These are phyloP conservation scores for Pachyrhynchus sulphureomaculatus DNA, from an alignment of 1,140 invertebrate species.

Conservation along the genomic window DNA sequence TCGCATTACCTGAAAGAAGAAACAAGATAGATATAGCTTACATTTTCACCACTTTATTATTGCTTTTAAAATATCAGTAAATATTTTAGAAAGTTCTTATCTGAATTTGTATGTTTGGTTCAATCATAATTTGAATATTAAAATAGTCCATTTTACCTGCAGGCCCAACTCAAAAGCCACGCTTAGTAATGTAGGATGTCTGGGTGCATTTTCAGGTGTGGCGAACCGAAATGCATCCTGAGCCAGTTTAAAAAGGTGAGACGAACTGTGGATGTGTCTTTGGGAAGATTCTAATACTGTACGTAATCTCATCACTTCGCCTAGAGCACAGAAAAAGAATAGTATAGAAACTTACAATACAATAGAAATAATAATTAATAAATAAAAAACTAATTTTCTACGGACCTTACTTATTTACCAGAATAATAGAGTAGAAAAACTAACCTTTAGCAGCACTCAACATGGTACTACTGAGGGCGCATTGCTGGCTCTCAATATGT, in stretches of 20 bases:
- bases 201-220: slow-evolving; percentile 69
- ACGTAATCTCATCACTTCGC: slow-evolving; percentile 66
- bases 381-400: too few species aligned
- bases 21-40: neutral
- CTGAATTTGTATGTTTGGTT: too few species aligned
- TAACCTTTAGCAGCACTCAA: slow-evolving; percentile 72
- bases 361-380: neutral
- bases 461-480: slow-evolving; percentile 76
- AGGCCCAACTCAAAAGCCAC: slow-evolving; percentile 79
- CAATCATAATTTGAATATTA: too few species aligned
- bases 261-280: slow-evolving; percentile 78
- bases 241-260: slow-evolving; percentile 80
- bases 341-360: slow-evolving; percentile 30
- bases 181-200: slow-evolving; percentile 72
- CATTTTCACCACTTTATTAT: too few species aligned
- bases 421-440: too few species aligned
- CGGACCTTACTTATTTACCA: too few species aligned
- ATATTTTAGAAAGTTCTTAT: too few species aligned
- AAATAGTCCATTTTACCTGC: too few species aligned
- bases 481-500: slow-evolving; percentile 80
- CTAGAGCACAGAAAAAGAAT: slow-evolving; percentile 47
- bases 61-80: too few species aligned
- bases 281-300: slow-evolving; percentile 76
- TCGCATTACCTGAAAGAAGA: slow-evolving; percentile 65
- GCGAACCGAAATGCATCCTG: slow-evolving; percentile 82